Base-by-base conservation (phyloP, 1,140 invertebrate species). In the Ips typographus region DNA sequence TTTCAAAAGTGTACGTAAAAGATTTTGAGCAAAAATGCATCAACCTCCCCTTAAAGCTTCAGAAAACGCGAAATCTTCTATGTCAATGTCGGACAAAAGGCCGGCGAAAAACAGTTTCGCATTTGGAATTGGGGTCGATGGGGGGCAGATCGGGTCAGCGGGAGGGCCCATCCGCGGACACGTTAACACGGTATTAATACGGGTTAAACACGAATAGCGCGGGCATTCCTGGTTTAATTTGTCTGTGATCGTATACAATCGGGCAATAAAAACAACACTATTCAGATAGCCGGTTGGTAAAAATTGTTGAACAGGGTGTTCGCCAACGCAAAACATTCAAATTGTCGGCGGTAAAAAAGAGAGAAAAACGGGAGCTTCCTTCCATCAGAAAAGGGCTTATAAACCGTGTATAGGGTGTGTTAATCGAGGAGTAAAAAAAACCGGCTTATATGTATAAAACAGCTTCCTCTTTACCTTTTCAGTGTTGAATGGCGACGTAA, bases 181-280 rank as follows among this genome's bases (percentile, higher is more conserved):
- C 65, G 65, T 67, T 67, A 67, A 67, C 65, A 67, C 41, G 56
- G 65, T 67, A 67, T 67, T 67, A 67, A 67, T 67, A 67, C 40
- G 42, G 55, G 39, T 44, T 67, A 58, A 60, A 67, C 65, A 67
- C 65, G 65, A 67, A 5, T 40, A 47, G 40, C 65, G 40, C 52
- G 63, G 65, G 49, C 65, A 67, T 67, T 67, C 65, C 58, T 47
- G n/a, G 65, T 60, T 67, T 67, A 67, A 67, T 67, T 67, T 67
- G 55, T 44, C 60, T 67, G 55, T 60, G 65, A 67, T 67, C 65
- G 56, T 67, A 67, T 60, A 66, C 53, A 66, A 66, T 49, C 40
- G 37, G 41, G 52, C 53, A 64, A 66, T 66, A 66, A 66, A 66
- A 66, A 66, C 64, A 57, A 63, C 61, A 63, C 47, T 40, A 63